Evolutionary conservation across 2,797 vertebrate genomes (phyloP).

Genomic region (Anolis apletophallus): DNA sequence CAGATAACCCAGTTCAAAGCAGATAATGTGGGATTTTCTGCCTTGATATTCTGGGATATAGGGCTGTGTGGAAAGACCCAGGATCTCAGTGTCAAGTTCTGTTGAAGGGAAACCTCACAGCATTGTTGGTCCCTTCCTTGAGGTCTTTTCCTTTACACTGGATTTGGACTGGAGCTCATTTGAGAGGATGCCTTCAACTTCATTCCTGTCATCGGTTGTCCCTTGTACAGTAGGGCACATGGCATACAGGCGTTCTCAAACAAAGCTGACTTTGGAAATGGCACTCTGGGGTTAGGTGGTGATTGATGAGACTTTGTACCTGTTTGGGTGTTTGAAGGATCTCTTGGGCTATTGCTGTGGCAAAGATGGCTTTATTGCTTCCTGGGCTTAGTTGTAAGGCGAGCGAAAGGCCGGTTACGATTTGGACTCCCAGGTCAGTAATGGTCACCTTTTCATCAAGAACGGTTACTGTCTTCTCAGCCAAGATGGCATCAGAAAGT

Average conservation of each 20-base stretch:
- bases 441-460: constrained; percentile 93
- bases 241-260: neutral
- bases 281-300: neutral
- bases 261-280: neutral
- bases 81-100: too few species aligned
- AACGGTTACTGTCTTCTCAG: constrained; percentile 88
- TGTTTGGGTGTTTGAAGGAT: constrained; percentile 86
- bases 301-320: constrained; percentile 67
- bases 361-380: constrained; percentile 89
- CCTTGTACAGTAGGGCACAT: too few species aligned
- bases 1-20: too few species aligned
- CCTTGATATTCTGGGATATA: too few species aligned
- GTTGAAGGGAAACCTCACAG: too few species aligned
- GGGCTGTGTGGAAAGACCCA: too few species aligned
- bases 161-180: too few species aligned
- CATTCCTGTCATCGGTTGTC: too few species aligned
- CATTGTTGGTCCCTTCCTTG: too few species aligned
- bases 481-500: constrained; percentile 88
- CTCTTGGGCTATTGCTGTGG: constrained; percentile 86
- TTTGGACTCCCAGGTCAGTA: constrained; percentile 89
- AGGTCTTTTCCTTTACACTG: too few species aligned
- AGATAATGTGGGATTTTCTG: too few species aligned
- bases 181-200: too few species aligned
- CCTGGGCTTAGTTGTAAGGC: constrained; percentile 91
- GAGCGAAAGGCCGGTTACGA: constrained; percentile 88